phyloP scores from a whole-genome alignment of 1,140 invertebrate genomes.

The Contarinia nasturtii region DNA sequence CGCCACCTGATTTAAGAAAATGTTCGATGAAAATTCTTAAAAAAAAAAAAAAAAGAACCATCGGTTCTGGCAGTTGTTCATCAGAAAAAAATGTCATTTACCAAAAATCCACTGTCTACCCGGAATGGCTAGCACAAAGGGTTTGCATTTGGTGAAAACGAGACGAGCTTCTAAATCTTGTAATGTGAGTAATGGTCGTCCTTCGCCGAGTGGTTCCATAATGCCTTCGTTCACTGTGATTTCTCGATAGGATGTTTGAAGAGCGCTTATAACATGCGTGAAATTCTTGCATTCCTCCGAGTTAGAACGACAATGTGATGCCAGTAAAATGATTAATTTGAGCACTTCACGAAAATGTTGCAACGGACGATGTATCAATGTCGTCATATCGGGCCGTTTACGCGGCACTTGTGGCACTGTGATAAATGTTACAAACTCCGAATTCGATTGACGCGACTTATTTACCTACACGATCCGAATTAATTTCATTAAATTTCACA shows the following conservation, averaged over 20 bases:
- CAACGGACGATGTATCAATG: conserved; percentile 56
- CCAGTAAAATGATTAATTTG: conserved; percentile 28
- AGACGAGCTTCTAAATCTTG: conserved; percentile 65
- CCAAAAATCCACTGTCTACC: conserved; percentile 71
- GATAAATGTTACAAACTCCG: conserved; percentile 48
- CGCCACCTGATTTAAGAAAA: conserved; percentile 31
- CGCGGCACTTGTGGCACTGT: conserved; percentile 57
- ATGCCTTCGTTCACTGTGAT: conserved; percentile 59
- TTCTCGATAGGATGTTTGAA: conserved; percentile 47
- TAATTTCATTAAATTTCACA: neutral
- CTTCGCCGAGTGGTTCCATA: conserved; percentile 65
- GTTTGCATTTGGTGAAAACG: conserved; percentile 74
- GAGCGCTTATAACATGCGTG: conserved; percentile 17
- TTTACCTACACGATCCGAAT: conserved; percentile 27
- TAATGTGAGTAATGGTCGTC: conserved; percentile 52
- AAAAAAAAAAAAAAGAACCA: too few species aligned
- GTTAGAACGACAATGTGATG: conserved; percentile 21
- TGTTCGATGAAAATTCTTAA: neutral
- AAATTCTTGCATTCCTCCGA: conserved; percentile 24
- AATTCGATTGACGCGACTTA: conserved; percentile 35
- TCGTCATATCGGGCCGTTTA: conserved; percentile 59
- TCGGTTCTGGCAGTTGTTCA: too few species aligned
- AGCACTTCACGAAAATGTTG: conserved; percentile 49
- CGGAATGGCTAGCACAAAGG: conserved; percentile 58
- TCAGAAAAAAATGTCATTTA: neutral